These are phyloP conservation scores for Pharmacophagus antenor DNA, from an alignment of 2,888 invertebrate species.

Conservation along the genomic window DNA sequence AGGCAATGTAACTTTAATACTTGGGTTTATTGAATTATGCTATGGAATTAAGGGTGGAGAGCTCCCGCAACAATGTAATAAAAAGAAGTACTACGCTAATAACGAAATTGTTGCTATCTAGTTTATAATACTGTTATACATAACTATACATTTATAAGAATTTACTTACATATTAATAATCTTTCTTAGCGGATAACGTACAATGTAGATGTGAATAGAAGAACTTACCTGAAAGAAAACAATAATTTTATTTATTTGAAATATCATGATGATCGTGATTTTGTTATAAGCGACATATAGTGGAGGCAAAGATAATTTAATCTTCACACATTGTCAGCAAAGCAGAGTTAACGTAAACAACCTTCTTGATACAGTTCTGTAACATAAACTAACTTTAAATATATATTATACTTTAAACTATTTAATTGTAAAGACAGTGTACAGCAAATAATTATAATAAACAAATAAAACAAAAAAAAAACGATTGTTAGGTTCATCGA, in stretches of 20 bases:
- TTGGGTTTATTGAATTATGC: too few species aligned
- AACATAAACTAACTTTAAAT: neutral
- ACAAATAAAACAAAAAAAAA: too few species aligned
- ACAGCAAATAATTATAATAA: too few species aligned
- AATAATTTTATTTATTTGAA: neutral
- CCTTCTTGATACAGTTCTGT: neutral
- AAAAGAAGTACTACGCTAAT: neutral
- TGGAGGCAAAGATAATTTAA: neutral
- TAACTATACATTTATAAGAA: neutral
- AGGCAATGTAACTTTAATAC: too few species aligned
- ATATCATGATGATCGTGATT: neutral
- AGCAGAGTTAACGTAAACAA: constrained; percentile 4
- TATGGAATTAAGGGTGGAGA: too few species aligned
- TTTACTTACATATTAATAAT: constrained; percentile 4
- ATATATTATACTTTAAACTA: neutral
- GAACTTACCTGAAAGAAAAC: constrained; percentile 26
- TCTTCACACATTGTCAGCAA: constrained; percentile 2
- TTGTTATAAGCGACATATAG: neutral
- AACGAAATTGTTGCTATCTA: neutral
- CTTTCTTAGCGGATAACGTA: neutral
- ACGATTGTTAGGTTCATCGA: too few species aligned
- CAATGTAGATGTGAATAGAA: neutral
- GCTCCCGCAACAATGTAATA: constrained; percentile 1
- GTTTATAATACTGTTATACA: neutral
- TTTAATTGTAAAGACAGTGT: too few species aligned